These are phyloP conservation scores for mouse (Mus musculus) DNA, from an alignment of 2,113 vertebrate genomes.

Conservation along the genomic window DNA sequence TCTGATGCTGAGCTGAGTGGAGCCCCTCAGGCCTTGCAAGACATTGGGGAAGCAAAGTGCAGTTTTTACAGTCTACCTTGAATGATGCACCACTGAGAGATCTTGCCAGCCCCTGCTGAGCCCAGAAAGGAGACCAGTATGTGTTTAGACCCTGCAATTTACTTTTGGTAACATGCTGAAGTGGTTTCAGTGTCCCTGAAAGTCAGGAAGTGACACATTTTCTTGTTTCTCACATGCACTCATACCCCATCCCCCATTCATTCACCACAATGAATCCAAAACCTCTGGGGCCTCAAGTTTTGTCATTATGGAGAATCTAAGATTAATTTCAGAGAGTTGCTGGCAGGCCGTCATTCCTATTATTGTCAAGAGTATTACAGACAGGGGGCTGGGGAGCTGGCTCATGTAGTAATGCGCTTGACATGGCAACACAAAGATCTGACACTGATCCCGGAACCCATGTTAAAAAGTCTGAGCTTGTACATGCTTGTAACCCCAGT, in stretches of 20 bases:
- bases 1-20: not conserved
- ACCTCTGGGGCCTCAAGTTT: not conserved
- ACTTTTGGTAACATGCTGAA: not conserved
- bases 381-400: not conserved
- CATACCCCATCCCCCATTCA: not conserved
- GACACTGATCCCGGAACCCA: not conserved
- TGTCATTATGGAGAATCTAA: not conserved
- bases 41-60: fast-evolving
- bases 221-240: not conserved
- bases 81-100: not conserved
- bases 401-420: no score
- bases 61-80: not conserved
- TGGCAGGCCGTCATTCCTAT: not conserved
- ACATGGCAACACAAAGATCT: not conserved
- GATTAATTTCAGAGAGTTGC: not conserved
- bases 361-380: not conserved
- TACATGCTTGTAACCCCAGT: not conserved
- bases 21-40: not conserved
- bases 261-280: not conserved
- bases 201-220: not conserved
- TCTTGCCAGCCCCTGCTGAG: not conserved
- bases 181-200: not conserved
- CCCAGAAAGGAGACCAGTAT: not conserved
- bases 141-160: not conserved
- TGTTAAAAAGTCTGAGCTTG: not conserved